Evolutionary conservation across 37 sponge, comb jelly and placozoan species (phyloP).

Genomic region (Axinella damicornis): DNA sequence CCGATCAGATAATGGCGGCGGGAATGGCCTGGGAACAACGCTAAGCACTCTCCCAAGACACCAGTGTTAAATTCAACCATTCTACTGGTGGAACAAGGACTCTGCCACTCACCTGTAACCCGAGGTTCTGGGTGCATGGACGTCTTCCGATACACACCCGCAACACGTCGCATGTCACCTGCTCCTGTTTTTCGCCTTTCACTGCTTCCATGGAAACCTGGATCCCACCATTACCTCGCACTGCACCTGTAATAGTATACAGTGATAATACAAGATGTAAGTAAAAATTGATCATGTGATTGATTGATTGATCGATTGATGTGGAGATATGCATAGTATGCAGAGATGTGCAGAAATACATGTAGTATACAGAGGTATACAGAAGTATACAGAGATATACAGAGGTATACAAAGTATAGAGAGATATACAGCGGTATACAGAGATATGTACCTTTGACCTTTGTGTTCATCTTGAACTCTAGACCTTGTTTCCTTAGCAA

Average conservation of each 20-base stretch:
- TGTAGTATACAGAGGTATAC: too few species aligned
- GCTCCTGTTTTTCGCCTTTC: conserved; percentile 67
- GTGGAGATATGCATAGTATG: too few species aligned
- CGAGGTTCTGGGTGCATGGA: conserved; percentile 88
- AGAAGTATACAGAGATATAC: not conserved
- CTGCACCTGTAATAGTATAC: not conserved
- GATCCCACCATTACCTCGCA: not conserved
- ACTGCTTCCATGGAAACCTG: conserved; percentile 72
- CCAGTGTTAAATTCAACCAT: too few species aligned
- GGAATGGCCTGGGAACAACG: too few species aligned
- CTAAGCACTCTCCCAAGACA: too few species aligned
- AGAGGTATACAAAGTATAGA: too few species aligned
- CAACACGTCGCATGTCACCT: conserved; percentile 84
- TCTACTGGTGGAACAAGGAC: too few species aligned
- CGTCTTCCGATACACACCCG: conserved; percentile 93
- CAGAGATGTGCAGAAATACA: not conserved
- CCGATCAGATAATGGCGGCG: too few species aligned
- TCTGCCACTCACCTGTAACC: conserved; percentile 76
- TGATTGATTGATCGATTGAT: too few species aligned
- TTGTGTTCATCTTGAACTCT: conserved; percentile 90
- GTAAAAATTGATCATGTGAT: too few species aligned
- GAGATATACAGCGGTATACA: too few species aligned
- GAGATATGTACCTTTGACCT: conserved; percentile 88
- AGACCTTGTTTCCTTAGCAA: conserved; percentile 92
- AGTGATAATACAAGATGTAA: too few species aligned